Evolutionary conservation across 2,113 vertebrate species (phyloP), one percentile per base, ranked within the genome.

Genomic region (Cebidichthys violaceus): DNA sequence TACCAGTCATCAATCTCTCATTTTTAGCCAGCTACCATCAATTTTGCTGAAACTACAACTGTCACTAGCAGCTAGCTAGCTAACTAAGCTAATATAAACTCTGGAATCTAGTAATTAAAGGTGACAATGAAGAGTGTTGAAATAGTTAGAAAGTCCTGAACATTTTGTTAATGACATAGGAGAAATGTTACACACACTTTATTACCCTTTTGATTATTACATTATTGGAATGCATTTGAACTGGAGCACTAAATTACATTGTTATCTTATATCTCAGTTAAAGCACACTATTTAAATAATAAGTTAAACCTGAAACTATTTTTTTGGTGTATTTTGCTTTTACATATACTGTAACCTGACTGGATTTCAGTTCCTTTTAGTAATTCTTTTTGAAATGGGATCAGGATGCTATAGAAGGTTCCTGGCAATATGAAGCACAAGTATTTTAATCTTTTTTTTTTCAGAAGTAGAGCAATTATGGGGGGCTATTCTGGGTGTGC

Each of bases 341-440:
- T 17, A 68, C 47, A 47, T 60, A 17, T 60, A 37, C 41, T 39
- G 37, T 60, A 67, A 60, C 37, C n/a, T 68, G 61, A 59, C 18
- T 41, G 33, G 9, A 43, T 69, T 74, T 54, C 5, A 37, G 24
- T 54, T 55, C 27, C 50, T 45, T 1, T 2, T 10, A 41, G 65
- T 15, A 69, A 33, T 70, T 71, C 18, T 37, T 71, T 76, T 41
- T 54, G 43, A 62, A 79, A 74, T 11, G 2, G 64, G 78, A 77
- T 85, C 67, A 41, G 27, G 69, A 45, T 13, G 22, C 20, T 47
- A 4, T 15, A 68, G 64, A 75, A 33, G 15, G 31, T 35, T 66
- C 20, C 20, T 3, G 4, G 13, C 13, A 54, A 54, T 31, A 39
- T 66, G 3, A 73, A 73, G 41, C 39, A 50, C 13, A 31, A 2